These are phyloP conservation scores for Ceratosolen solmsi DNA, from an alignment of 1,140 invertebrate genomes.

Conservation along the genomic window DNA sequence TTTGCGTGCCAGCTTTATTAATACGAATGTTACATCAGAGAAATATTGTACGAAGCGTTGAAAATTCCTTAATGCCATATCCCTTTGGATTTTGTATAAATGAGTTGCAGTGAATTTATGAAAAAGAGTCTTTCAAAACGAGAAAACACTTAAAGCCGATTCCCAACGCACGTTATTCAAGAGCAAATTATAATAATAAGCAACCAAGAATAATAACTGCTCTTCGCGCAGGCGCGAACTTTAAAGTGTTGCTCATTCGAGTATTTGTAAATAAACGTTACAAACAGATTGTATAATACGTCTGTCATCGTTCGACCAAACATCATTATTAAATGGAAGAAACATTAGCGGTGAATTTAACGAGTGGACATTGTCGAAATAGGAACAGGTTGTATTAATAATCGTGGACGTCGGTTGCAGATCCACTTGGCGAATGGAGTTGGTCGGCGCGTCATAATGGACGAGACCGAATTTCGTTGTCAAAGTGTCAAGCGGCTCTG, in stretches of 20 bases:
- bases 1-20: neutral
- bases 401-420: neutral
- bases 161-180: neutral
- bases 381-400: neutral
- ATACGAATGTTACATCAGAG: neutral
- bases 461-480: neutral
- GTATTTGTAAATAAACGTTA: neutral
- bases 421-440: neutral
- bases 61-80: neutral
- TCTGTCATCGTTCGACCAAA: no score
- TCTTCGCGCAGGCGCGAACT: neutral
- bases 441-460: neutral
- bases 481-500: neutral
- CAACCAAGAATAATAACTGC: neutral
- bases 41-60: neutral
- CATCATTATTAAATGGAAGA: neutral
- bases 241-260: neutral
- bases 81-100: neutral
- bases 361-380: neutral
- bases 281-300: neutral
- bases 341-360: neutral
- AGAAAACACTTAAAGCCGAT: neutral
- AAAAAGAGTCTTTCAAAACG: neutral
- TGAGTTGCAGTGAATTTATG: neutral
- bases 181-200: neutral